phyloP scores from a whole-genome alignment of 1,140 invertebrate genomes.

The Spodoptera litura region DNA sequence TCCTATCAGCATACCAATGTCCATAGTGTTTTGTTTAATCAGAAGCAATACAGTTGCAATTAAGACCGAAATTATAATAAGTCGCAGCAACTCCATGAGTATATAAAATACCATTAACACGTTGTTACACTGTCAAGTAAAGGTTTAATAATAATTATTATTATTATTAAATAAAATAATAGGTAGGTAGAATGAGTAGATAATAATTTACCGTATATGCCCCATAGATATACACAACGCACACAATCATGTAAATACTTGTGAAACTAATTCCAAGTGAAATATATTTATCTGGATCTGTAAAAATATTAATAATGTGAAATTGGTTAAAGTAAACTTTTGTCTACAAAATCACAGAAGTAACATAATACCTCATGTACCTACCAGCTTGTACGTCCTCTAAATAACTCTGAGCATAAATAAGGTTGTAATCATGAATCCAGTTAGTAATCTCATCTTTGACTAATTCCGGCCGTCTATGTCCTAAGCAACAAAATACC shows the following conservation, averaged over 20 bases:
- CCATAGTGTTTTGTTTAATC: constrained; percentile 79
- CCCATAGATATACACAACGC: constrained; percentile 73
- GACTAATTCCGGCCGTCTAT: constrained; percentile 55
- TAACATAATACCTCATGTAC: not conserved
- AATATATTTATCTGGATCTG: constrained; percentile 72
- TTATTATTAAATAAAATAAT: too few species aligned
- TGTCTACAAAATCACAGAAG: not conserved
- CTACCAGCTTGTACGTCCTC: constrained; percentile 62
- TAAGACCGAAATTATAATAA: constrained; percentile 62
- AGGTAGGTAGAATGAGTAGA: not conserved
- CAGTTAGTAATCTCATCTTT: constrained; percentile 60
- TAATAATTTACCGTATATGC: constrained; percentile 61
- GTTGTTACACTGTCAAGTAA: constrained; percentile 67
- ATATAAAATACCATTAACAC: constrained; percentile 70
- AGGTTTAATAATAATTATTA: not conserved
- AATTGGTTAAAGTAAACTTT: not conserved
- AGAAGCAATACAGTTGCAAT: constrained; percentile 67
- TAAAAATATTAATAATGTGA: constrained; percentile 51
- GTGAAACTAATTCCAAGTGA: constrained; percentile 59
- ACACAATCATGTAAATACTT: constrained; percentile 66
- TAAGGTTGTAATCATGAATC: constrained; percentile 63
- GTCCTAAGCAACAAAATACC: constrained; percentile 56
- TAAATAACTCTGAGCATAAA: constrained; percentile 61
- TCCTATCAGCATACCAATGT: constrained; percentile 77
- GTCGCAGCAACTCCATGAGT: constrained; percentile 67